Percentiles rank a stretch among this genome's conserved stretches.
These are phyloP conservation scores for Tetragonisca angustula DNA, from an alignment of 2,888 invertebrate species.

Conservation along the genomic window DNA sequence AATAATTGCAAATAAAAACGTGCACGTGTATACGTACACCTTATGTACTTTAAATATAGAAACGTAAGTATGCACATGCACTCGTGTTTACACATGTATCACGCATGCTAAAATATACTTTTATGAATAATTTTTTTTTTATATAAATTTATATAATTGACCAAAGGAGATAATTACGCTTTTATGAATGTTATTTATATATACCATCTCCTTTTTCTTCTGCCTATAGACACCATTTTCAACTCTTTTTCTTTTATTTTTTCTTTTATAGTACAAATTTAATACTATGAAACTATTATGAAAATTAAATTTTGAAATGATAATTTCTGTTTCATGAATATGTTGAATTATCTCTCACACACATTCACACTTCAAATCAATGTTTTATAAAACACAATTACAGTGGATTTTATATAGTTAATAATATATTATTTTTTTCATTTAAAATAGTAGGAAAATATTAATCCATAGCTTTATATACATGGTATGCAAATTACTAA, in stretches of 20 bases:
- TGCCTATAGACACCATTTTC: constrained; percentile 33
- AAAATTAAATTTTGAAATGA: constrained; percentile 16
- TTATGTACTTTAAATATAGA: neutral
- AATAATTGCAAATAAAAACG: constrained; percentile 22
- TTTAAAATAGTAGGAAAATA: constrained; percentile 17
- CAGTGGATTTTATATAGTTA: neutral
- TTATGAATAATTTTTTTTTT: constrained; percentile 35
- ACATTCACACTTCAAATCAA: neutral
- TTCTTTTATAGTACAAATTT: constrained; percentile 36
- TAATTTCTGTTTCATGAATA: constrained; percentile 16
- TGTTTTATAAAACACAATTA: neutral
- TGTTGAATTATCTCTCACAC: neutral
- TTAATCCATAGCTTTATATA: constrained; percentile 28
- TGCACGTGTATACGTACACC: neutral
- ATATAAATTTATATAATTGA: constrained; percentile 51
- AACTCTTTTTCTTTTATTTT: constrained; percentile 6
- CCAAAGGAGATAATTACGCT: constrained; percentile 61
- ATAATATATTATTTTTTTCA: constrained; percentile 25
- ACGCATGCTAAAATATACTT: constrained; percentile 31
- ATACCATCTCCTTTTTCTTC: constrained; percentile 35
- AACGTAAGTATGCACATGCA: neutral
- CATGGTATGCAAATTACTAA: constrained; percentile 28
- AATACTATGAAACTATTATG: neutral
- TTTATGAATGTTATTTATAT: constrained; percentile 39
- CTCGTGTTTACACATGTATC: constrained; percentile 8